Base-by-base conservation (phyloP, 2,797 vertebrate species). In the Hephaestus fuliginosus region DNA sequence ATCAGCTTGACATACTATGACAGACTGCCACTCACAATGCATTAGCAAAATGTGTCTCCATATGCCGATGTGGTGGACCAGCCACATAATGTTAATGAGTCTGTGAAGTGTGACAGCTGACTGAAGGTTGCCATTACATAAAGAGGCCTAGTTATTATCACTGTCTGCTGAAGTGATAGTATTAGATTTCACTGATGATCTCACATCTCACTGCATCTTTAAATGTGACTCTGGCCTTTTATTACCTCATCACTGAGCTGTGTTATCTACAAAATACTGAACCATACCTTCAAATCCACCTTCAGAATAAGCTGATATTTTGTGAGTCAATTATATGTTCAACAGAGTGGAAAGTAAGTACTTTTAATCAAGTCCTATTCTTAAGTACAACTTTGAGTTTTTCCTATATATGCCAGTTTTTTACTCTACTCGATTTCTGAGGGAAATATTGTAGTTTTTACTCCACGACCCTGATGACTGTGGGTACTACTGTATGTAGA, bases 131-230 rank as follows among this genome's bases (percentile, higher is more conserved):
- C 28, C 30, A 43, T 81, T 84, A 82, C 49, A 22, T 69, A 60
- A 85, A 81, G 66, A 74, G 39, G 22, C 20, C 53, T 36, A 67
- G 74, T 83, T 86, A 86, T 88, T 78, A 88, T 88, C 63, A 88
- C 78, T 70, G 79, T 73, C 39, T 0, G 22, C 4, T 63, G 65
- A 86, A 76, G 65, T 83, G 73, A 91, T 74, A 39, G 65, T 85
- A 43, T 81, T 51, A 68, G 3, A 53, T 81, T 80, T 80, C 1
- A 3, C 28, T 71, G 44, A 76, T 70, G 55, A 78, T 73, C 43
- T 80, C 80, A 83, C 53, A n/a, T 84, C 62, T 70, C 36, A 41
- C 66, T 63, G 70, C 36, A 33, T 20, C 48, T 44, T 57, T 48
- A 53, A 20, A 67, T 74, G 18, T 70, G 43, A 78, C 71, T 51